A percentile compares a stretch with the other conserved stretches of the same genome.
phyloP scores from a whole-genome alignment of 1,140 invertebrate species.

The Drosophila parvula region DNA sequence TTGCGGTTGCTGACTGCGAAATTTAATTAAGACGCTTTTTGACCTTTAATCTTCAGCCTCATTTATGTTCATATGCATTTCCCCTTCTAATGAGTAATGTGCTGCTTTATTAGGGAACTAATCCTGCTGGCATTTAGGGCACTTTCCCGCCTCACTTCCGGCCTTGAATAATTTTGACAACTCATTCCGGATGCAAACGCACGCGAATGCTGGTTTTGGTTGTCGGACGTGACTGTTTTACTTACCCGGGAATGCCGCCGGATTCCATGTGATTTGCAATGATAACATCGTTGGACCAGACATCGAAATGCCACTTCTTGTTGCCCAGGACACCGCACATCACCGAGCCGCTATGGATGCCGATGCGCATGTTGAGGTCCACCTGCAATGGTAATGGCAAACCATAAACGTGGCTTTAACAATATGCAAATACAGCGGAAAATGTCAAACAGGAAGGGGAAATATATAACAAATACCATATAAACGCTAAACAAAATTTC shows the following conservation, averaged over 20 bases:
- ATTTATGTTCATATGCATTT: constrained; percentile 16
- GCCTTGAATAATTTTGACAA: constrained; percentile 13
- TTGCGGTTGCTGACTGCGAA: not conserved
- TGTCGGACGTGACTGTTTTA: constrained; percentile 57
- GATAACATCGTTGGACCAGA: constrained; percentile 99
- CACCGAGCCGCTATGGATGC: constrained; percentile 97
- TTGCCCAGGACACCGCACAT: constrained; percentile 97
- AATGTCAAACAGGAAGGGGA: not conserved
- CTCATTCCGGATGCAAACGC: constrained; percentile 36
- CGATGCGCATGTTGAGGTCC: constrained; percentile 97
- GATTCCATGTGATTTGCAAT: constrained; percentile 99
- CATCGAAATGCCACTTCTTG: constrained; percentile 98
- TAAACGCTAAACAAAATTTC: not conserved
- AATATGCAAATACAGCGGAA: constrained; percentile 46
- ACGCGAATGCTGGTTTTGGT: constrained; percentile 4
- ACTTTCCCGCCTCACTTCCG: not conserved
- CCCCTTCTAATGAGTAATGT: constrained; percentile 9
- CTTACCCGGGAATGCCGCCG: constrained; percentile 95
- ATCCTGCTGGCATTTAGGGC: constrained; percentile 10
- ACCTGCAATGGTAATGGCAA: constrained; percentile 86
- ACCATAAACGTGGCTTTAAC: constrained; percentile 12
- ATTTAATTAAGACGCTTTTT: constrained; percentile 1
- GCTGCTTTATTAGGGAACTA: constrained; percentile 9
- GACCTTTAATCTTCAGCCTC: not conserved
- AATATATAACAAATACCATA: not conserved